Base-by-base conservation (phyloP, 2,797 vertebrate species). In the Danio jaintianensis region DNA sequence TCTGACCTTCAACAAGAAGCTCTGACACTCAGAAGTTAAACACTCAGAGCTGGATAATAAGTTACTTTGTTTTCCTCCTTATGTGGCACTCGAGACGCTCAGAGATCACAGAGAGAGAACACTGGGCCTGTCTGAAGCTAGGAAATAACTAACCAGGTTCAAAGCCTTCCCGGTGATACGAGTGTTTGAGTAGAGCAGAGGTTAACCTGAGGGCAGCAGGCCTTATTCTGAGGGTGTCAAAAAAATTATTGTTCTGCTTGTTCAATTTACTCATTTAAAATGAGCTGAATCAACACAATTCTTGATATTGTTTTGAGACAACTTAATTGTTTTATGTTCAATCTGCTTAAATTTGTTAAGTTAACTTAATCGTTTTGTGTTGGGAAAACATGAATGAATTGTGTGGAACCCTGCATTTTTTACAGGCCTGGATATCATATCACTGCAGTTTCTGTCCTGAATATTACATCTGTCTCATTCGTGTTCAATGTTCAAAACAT, bases 111-210 rank as follows among this genome's bases (percentile, higher is more conserved):
- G 68, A 70, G 82, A 72, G 81, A 83, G 81, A 85, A 86, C 79
- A 68, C 74, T 16, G 83, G 50, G 81, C 61, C 73, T 78, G 58
- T 62, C 42, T 82, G 62, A 82, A 85, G 22, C 75, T 83, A 6
- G 62, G 81, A 89, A 93, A 93, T 93, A 84, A 89, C 91, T 92
- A 93, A 93, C 88, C 82, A 89, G 85, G 87, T 82, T 84, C 83
- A 68, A 85, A 86, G 83, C 55, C 66, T 86, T 81, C 85, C 85
- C 61, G 47, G 59, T 66, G 83, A 58, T 80, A 83, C 70, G 75
- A 59, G 84, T 72, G 86, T 88, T 78, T 82, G 80, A 88, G 85
- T 79, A 53, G 70, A 73, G 61, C 50, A 70, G 79, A 81, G 73
- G 85, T 88, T 86, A 75, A 84, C 88, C 78, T 87, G 89, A 90